Evolutionary conservation across 2,113 vertebrate species (phyloP).

Genomic region (Anhinga rufa): DNA sequence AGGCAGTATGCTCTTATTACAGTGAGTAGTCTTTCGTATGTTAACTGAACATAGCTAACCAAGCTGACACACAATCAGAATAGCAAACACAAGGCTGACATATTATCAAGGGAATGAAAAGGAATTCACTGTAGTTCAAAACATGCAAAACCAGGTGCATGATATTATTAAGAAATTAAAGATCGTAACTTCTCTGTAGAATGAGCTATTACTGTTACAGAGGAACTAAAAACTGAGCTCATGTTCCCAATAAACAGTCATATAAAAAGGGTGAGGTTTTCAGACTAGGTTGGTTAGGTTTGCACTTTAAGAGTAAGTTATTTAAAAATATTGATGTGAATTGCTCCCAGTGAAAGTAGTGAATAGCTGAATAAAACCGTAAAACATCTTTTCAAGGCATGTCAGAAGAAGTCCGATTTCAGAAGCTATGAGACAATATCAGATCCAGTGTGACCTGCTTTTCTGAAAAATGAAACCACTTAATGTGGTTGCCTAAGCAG

Average conservation of each 20-base stretch:
- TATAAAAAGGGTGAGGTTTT: neutral
- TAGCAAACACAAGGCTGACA: neutral
- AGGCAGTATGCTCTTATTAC: neutral
- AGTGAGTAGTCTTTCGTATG: neutral
- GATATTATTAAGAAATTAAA: neutral
- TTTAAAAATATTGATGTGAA: neutral
- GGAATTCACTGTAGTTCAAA: neutral
- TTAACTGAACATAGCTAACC: neutral
- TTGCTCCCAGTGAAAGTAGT: neutral
- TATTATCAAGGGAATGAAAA: neutral
- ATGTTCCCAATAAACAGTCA: neutral
- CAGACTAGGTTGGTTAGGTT: neutral
- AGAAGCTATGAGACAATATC: neutral
- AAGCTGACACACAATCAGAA: neutral
- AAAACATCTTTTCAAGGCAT: neutral
- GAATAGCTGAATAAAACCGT: neutral
- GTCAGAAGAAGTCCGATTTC: neutral
- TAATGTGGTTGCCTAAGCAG: neutral
- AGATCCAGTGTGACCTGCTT: neutral
- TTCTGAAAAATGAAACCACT: neutral
- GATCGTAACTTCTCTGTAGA: neutral
- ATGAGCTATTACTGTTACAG: neutral
- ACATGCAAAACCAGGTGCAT: neutral
- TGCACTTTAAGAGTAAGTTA: neutral
- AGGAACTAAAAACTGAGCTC: neutral